Evolutionary conservation across 2,113 vertebrate genomes (phyloP), one percentile per base, ranked within the genome.

Genomic region (Brachypteracias leptosomus): DNA sequence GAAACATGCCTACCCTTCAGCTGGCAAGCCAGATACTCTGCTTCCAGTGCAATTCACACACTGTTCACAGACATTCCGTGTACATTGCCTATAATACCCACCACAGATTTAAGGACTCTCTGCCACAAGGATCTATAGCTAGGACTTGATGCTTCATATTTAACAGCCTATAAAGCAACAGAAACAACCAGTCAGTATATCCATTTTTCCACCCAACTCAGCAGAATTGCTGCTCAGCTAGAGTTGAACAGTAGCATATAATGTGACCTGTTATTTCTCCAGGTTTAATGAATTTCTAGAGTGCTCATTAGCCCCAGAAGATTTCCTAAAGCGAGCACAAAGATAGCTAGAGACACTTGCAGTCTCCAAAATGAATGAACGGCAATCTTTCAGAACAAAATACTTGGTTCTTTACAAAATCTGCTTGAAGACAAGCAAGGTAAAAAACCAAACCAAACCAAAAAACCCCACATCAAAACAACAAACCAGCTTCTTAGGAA

Each of bases 301-400:
- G n/a, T 87, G 80, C 49, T 75, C 47, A 52, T 93, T 91, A 89
- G 52, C 42, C 75, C 9, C 57, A 78, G 65, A 89, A 90, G 62
- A 92, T 94, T 84, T 95, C 65, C 80, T 80, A 86, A 90, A 94
- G 77, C 73, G 91, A 89, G 77, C 55, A 87, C 51, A 51, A 74
- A 77, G 84, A 61, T 73, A 93, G 47, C 76, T 81, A 51, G 36
- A 93, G 62, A 71, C 35, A 52, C 22, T 67, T 74, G 13, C 28
- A 89, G 29, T 47, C 44, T 67, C 57, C 44, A 61, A 75, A 89
- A 89, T 47, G 14, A 93, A 63, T 20, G 35, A 68, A 85, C 81
- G 22, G 18, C 46, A 66, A 38, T 82, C 11, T 81, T 80, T 81
- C 36, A 71, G 52, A 77, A 68, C 14, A 47, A 59, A 75, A 74